phyloP scores from a whole-genome alignment of 2,888 invertebrate species.

The Cinara cedri region DNA sequence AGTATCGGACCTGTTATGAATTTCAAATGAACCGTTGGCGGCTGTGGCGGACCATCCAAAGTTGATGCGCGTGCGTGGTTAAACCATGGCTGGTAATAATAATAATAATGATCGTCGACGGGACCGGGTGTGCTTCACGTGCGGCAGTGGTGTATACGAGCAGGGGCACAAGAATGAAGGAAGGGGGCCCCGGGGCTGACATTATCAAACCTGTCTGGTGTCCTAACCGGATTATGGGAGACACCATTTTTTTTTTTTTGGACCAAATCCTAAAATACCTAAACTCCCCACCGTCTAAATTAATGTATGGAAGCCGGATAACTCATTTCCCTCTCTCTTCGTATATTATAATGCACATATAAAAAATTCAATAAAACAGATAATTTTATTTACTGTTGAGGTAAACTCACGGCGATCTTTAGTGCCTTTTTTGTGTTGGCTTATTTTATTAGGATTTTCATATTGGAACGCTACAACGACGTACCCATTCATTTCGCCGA shows the following conservation, averaged over 20 bases:
- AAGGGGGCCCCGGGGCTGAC: conserved; percentile 49
- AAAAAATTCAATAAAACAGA: background rate
- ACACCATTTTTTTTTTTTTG: conserved; percentile 54
- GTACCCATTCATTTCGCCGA: no score
- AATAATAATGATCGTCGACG: no score
- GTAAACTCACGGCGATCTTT: background rate
- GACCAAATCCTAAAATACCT: conserved; percentile 50
- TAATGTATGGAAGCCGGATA: conserved; percentile 22
- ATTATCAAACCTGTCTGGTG: conserved; percentile 56
- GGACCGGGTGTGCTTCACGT: conserved; percentile 3
- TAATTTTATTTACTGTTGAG: conserved; percentile 18
- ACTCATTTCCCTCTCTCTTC: conserved; percentile 20
- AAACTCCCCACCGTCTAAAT: conserved; percentile 35
- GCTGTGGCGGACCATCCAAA: background rate
- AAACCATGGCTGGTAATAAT: background rate
- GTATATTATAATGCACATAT: background rate
- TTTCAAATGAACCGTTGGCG: conserved; percentile 45
- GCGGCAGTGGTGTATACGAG: background rate
- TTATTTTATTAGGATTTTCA: no score
- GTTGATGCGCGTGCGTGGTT: conserved; percentile 28
- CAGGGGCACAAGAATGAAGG: background rate
- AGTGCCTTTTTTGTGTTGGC: no score
- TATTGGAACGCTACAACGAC: no score
- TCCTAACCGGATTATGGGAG: conserved; percentile 54
- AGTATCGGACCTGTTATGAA: conserved; percentile 54